Base-by-base conservation (phyloP, 2,113 vertebrate genomes). In the Phrynocephalus versicolor region DNA sequence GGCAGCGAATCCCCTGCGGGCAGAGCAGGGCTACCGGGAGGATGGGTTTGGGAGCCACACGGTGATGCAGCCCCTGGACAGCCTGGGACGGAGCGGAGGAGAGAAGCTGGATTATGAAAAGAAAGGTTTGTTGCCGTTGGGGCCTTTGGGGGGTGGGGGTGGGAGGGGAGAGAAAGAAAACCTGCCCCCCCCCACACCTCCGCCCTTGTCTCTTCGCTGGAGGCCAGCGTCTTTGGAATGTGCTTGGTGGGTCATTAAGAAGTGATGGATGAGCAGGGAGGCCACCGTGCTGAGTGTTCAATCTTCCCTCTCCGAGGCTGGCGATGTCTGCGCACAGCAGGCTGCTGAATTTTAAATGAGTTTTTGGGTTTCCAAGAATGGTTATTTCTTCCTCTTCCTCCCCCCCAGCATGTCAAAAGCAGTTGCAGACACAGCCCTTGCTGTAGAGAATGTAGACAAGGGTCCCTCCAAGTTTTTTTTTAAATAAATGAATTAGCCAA, bases 71-170 rank as follows among this genome's bases (percentile, higher is more conserved):
- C 94, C 94, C 0, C 71, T 97, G 45, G 98, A 98, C 91, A 97
- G 97, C 82, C 93, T 97, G 87, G 96, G 95, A 70, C 96, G 96
- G 79, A 89, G 87, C 0, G 96, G 97, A 1, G 96, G 97, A 1
- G 97, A 98, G 27, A 97, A 97, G 37, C 95, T 94, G 0, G 96
- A 96, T 83, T 97, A 98, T 0, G 97, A 98, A 45, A 98, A 98
- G 94, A 97, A 97, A 98, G 98, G 98, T 99, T 67, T 6, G 79
- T 81, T 37, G 10, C 1, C 12, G 7, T 55, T 2, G 2, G 45
- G 45, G 5, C 10, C 10, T 51, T 51, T 51, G 5, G 45, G 5
- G 45, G 45, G 45, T 5, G 45, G 45, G 45, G 10, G 5, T 5
- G 5, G 45, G 45, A 10, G 45, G 45, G 45, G 45, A 51, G 45